Evolutionary conservation across 1,140 invertebrate genomes (phyloP).

Genomic region (Hestina assimilis): DNA sequence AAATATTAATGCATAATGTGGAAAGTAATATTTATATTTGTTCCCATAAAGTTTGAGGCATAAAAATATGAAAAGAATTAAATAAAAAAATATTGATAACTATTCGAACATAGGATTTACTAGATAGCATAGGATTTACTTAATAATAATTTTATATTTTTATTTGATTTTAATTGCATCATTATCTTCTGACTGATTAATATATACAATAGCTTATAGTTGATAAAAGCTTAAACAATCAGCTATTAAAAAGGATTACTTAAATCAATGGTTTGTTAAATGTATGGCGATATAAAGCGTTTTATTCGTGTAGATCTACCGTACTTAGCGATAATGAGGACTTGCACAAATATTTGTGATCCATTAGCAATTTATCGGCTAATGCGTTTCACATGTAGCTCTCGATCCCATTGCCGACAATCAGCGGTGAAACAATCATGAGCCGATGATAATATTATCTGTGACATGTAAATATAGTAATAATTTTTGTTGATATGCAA

Average conservation of each 20-base stretch:
- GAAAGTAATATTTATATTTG: no score
- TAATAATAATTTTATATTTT: no score
- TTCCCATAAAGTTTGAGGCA: no score
- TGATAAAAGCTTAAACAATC: slow-evolving; percentile 21
- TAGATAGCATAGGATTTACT: no score
- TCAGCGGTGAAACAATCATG: slow-evolving; percentile 29
- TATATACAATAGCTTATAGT: not conserved
- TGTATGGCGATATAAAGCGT: slow-evolving; percentile 14
- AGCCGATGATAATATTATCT: slow-evolving; percentile 19
- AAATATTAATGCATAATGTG: no score
- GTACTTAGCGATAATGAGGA: slow-evolving; percentile 29
- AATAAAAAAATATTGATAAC: no score
- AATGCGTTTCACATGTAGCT: slow-evolving; percentile 54
- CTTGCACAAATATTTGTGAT: slow-evolving; percentile 44
- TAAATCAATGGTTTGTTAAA: slow-evolving; percentile 24
- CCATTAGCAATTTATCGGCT: slow-evolving; percentile 47
- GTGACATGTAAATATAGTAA: slow-evolving; percentile 7
- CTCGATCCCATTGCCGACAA: slow-evolving; percentile 36
- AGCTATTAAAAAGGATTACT: slow-evolving; percentile 29
- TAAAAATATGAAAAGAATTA: no score
- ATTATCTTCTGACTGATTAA: not conserved
- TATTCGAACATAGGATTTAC: no score
- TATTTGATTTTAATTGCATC: no score
- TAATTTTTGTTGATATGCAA: not conserved
- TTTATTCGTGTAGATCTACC: slow-evolving; percentile 16